Percentiles rank a stretch among this genome's conserved stretches.
Evolutionary conservation across 1,140 invertebrate species (phyloP).

Genomic region (Linepithema humile): DNA sequence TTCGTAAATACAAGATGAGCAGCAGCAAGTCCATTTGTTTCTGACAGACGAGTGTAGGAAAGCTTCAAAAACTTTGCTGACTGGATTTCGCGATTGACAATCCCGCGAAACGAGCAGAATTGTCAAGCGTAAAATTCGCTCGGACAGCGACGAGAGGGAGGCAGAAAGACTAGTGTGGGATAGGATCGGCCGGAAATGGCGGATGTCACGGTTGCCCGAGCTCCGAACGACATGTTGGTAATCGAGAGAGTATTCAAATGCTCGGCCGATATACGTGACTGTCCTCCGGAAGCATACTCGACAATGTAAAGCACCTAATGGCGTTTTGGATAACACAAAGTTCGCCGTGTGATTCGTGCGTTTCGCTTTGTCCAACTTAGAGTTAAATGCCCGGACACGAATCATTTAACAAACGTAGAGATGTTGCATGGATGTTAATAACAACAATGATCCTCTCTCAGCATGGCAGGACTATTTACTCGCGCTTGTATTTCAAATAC

Average conservation of each 20-base stretch:
- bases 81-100: constrained; percentile 65
- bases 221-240: constrained; percentile 67
- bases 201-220: constrained; percentile 60
- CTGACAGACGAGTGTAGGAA: constrained; percentile 50
- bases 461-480: neutral
- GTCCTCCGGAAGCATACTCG: constrained; percentile 44
- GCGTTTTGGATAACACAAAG: constrained; percentile 52
- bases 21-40: constrained; percentile 49
- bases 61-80: constrained; percentile 66
- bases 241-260: constrained; percentile 70
- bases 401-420: neutral
- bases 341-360: neutral
- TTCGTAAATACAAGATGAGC: constrained; percentile 41
- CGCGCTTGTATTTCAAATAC: neutral
- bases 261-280: constrained; percentile 67
- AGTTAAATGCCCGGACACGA: constrained; percentile 32
- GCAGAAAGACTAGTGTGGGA: neutral
- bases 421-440: constrained; percentile 19
- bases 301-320: constrained; percentile 57
- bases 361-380: constrained; percentile 36
- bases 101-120: constrained; percentile 61
- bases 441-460: neutral
- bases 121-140: constrained; percentile 58
- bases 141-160: neutral
- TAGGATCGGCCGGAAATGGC: constrained; percentile 53